Evolutionary conservation across 2,113 vertebrate genomes (phyloP).

Genomic region (Nothoprocta perdicaria): DNA sequence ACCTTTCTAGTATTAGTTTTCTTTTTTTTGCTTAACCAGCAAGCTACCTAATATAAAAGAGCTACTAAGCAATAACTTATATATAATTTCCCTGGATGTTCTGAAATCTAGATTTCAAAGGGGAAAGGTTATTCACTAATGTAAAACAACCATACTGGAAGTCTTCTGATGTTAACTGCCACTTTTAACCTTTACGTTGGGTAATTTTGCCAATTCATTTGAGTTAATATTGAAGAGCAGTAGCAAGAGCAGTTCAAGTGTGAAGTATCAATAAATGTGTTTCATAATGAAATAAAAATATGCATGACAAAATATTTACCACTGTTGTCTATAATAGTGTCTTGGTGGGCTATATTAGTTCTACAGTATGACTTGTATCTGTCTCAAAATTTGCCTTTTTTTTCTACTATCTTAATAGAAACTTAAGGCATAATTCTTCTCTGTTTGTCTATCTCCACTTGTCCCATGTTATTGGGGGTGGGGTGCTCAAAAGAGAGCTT

Average conservation of each 20-base stretch:
- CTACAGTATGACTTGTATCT: not conserved
- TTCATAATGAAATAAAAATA: not conserved
- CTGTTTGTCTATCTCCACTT: not conserved
- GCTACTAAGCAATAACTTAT: not conserved
- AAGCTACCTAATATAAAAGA: not conserved
- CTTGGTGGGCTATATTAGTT: not conserved
- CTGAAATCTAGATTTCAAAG: not conserved
- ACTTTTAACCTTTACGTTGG: not conserved
- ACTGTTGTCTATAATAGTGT: not conserved
- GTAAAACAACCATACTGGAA: not conserved
- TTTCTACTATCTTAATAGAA: not conserved
- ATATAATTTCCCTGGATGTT: not conserved
- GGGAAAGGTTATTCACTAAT: not conserved
- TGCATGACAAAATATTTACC: not conserved
- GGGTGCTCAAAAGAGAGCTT: not conserved
- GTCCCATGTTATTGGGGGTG: not conserved
- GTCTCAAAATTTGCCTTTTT: not conserved
- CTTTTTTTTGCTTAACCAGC: not conserved
- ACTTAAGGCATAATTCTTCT: not conserved
- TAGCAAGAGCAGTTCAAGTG: not conserved
- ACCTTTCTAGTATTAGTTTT: not conserved
- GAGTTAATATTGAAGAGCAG: not conserved
- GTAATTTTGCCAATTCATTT: not conserved
- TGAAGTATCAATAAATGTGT: not conserved
- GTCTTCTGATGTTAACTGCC: not conserved